Conservation (phyloP, 2,113 vertebrate genomes). For the Albula goreensis region DNA sequence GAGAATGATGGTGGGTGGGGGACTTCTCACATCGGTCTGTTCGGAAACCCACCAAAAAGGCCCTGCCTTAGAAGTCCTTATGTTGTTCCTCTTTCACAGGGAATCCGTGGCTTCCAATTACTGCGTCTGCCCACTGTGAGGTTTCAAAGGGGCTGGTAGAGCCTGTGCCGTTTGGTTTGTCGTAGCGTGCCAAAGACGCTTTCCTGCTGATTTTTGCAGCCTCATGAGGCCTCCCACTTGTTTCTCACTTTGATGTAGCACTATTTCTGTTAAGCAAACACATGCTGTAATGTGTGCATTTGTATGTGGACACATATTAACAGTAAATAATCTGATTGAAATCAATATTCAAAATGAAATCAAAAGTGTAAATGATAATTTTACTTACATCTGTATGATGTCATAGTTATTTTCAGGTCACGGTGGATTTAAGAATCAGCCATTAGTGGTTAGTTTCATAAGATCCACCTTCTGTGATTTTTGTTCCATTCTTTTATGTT, state of each 20-base stretch:
- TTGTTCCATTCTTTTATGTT: neutral
- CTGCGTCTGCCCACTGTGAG: neutral
- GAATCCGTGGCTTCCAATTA: neutral
- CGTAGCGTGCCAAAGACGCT: neutral
- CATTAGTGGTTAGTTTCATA: neutral
- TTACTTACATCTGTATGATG: neutral
- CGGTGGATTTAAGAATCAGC: neutral
- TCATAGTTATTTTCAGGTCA: neutral
- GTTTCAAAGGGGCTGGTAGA: neutral
- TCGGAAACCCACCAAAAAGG: too few relatives aligned
- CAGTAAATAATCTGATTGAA: too few relatives aligned
- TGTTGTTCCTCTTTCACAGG: neutral
- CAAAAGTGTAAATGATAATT: too few relatives aligned
- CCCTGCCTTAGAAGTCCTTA: neutral
- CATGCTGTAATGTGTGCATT: neutral
- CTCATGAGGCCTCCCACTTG: neutral
- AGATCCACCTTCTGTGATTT: neutral
- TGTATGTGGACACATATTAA: neutral
- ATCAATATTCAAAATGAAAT: too few relatives aligned
- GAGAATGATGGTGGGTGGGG: too few relatives aligned
- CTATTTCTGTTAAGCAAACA: conserved; percentile 9
- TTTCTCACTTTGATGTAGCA: conserved; percentile 1
- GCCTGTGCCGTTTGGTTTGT: neutral
- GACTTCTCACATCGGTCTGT: neutral
- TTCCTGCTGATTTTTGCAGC: neutral